Evolutionary conservation across 2,113 vertebrate genomes (phyloP).

Genomic region (Bufo gargarizans): DNA sequence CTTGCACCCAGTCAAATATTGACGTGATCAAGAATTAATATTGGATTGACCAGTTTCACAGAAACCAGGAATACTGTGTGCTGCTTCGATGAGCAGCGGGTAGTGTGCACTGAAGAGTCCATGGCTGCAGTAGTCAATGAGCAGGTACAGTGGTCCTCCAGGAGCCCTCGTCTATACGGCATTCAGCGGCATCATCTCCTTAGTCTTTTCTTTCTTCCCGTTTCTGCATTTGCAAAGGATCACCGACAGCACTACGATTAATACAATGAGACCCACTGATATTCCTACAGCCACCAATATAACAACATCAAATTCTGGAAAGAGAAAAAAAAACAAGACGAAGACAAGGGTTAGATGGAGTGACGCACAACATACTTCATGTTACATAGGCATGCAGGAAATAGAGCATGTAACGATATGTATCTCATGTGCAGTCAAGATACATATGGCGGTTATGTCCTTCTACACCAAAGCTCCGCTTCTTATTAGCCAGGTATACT

Average conservation of each 20-base stretch:
- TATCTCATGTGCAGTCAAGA: not conserved
- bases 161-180: constrained; percentile 54
- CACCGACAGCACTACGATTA: constrained; percentile 67
- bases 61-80: constrained; percentile 73
- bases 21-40: not conserved
- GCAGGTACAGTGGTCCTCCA: rapidly evolving
- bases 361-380: not conserved
- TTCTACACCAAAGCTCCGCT: constrained; percentile 15
- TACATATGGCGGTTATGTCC: constrained; percentile 18
- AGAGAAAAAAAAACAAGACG: constrained; percentile 21
- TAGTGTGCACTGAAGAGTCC: constrained; percentile 22
- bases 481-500: not conserved
- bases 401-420: constrained; percentile 2
- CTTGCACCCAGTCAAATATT: constrained; percentile 6
- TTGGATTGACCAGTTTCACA: constrained; percentile 71
- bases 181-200: constrained; percentile 69
- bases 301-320: constrained; percentile 71
- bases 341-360: not conserved
- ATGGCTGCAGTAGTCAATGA: not conserved
- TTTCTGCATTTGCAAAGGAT: constrained; percentile 73
- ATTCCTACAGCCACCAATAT: constrained; percentile 71
- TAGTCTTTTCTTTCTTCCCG: constrained; percentile 50
- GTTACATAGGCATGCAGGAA: not conserved
- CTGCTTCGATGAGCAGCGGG: constrained; percentile 53
- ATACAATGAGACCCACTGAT: constrained; percentile 68